Percentiles rank a stretch among this genome's conserved stretches.
These are phyloP conservation scores for Trochalopteron elliotii DNA, from an alignment of 2,113 vertebrate genomes.

Conservation along the genomic window DNA sequence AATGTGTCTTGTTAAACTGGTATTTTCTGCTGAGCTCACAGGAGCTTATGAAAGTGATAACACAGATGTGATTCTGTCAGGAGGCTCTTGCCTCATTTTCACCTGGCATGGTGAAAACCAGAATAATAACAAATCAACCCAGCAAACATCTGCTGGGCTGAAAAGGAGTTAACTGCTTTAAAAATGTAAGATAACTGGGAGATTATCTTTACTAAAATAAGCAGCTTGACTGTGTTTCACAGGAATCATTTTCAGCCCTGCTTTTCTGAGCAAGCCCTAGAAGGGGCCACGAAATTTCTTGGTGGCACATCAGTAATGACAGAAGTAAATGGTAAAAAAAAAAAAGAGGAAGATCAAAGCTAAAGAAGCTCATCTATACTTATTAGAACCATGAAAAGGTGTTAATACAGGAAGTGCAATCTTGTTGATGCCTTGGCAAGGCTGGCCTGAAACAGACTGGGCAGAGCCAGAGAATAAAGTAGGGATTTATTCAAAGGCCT, in stretches of 20 bases:
- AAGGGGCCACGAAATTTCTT: fast-evolving
- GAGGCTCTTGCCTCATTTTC: not conserved
- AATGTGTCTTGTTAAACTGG: not conserved
- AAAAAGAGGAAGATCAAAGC: not conserved
- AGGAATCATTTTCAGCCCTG: not conserved
- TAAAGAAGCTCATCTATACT: not conserved
- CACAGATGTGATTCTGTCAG: not conserved
- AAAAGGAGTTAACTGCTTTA: not conserved
- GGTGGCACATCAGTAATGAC: not conserved
- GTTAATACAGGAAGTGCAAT: not conserved
- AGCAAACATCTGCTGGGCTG: not conserved
- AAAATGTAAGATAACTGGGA: not conserved
- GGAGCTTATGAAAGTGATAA: not conserved
- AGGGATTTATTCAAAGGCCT: not conserved
- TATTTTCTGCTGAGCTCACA: slow-evolving; percentile 27
- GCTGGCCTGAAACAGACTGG: not conserved
- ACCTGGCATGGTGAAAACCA: not conserved
- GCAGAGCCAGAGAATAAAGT: not conserved
- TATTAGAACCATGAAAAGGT: not conserved
- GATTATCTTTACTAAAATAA: not conserved
- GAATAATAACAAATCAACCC: not conserved
- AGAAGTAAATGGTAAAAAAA: not conserved
- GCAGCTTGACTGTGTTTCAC: not conserved
- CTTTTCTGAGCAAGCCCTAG: not conserved
- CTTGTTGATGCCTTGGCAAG: not conserved